Conservation (phyloP, 92 coral and sea anemone species). For the Actinostola sp. region DNA sequence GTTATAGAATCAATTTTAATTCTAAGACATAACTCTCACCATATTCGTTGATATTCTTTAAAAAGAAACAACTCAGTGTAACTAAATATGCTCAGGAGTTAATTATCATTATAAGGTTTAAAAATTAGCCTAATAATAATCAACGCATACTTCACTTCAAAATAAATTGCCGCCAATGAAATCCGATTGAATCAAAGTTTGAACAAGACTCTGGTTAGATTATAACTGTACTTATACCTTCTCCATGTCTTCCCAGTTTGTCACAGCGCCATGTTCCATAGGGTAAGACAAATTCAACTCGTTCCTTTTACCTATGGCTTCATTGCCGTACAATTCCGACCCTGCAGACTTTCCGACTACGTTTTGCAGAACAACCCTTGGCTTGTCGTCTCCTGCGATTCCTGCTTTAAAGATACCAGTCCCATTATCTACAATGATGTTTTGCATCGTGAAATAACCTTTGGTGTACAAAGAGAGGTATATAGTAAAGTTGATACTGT, state of each 20-base stretch:
- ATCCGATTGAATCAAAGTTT: not conserved
- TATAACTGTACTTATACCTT: not conserved
- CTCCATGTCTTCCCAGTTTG: constrained; percentile 7
- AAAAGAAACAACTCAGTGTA: no score
- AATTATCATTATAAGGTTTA: no score
- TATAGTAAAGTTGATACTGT: no score
- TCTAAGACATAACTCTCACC: no score
- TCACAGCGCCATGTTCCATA: constrained; percentile 4
- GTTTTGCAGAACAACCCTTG: not conserved
- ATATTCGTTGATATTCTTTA: no score
- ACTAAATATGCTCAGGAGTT: no score
- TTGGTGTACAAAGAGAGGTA: no score
- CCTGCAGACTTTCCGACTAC: constrained; percentile 3
- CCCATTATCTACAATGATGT: constrained; percentile 4
- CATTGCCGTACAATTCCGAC: not conserved
- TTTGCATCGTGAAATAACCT: not conserved
- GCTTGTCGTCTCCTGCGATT: not conserved
- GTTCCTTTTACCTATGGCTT: not conserved
- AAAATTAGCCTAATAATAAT: no score
- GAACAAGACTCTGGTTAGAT: no score
- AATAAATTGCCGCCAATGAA: not conserved
- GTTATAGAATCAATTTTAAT: no score
- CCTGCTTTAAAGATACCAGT: constrained; percentile 10
- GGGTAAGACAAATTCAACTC: not conserved
- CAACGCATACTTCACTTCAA: no score